These are phyloP conservation scores for Listrodromus nycthemerus DNA, from an alignment of 2,888 invertebrate species.

Conservation along the genomic window DNA sequence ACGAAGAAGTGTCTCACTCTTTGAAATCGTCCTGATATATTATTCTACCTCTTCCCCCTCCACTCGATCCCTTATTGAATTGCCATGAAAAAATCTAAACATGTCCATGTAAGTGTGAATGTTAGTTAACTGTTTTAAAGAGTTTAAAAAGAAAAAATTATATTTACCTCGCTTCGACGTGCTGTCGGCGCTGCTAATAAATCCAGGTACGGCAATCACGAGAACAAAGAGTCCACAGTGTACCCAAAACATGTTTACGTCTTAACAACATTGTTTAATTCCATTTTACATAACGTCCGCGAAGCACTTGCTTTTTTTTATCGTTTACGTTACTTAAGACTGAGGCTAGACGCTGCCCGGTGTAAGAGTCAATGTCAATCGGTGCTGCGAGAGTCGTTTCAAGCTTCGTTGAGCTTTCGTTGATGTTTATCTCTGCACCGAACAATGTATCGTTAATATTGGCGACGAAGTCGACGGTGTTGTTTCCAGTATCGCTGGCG, in stretches of 20 bases:
- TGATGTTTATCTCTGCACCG: neutral
- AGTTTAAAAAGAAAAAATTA: neutral
- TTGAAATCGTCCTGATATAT: neutral
- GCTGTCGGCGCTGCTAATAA: conserved; percentile 82
- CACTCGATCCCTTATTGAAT: too few species aligned
- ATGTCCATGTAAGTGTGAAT: too few species aligned
- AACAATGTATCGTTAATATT: conserved; percentile 64
- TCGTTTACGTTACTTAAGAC: conserved; percentile 27
- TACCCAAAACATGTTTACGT: conserved; percentile 84
- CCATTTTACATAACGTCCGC: conserved; percentile 83
- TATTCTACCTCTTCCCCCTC: neutral
- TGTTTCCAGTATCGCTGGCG: conserved; percentile 67
- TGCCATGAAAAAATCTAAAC: too few species aligned
- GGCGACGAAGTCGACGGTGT: conserved; percentile 77
- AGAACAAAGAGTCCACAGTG: conserved; percentile 84
- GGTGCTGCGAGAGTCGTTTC: conserved; percentile 1
- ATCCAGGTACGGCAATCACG: conserved; percentile 84
- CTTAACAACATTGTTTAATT: conserved; percentile 84
- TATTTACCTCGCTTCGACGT: conserved; percentile 83
- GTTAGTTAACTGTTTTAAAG: too few species aligned
- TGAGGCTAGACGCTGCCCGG: neutral
- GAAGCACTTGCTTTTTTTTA: conserved; percentile 75
- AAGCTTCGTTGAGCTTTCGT: neutral
- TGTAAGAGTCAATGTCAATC: neutral
- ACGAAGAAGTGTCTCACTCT: too few species aligned